Conservation (phyloP, 2,113 vertebrate species). For the Aspiorhynchus laticeps region DNA sequence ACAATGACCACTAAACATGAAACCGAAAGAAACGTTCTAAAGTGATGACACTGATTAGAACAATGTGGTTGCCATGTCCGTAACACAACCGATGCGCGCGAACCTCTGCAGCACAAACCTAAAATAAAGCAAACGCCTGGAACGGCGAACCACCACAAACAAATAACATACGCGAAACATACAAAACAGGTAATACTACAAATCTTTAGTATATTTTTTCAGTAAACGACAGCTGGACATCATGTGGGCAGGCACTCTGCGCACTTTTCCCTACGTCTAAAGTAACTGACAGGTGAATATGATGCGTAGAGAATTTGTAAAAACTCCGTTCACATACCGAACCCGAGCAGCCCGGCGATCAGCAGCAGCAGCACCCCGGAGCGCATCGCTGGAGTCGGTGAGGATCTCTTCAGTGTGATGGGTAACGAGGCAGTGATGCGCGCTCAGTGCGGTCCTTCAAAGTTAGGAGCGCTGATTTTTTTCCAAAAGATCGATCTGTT, state of each 20-base stretch:
- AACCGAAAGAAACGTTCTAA: neutral
- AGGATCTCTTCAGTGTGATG: neutral
- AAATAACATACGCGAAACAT: neutral
- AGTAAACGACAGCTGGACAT: neutral
- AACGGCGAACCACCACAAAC: neutral
- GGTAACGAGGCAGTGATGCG: conserved; percentile 3
- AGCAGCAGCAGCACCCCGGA: conserved; percentile 21
- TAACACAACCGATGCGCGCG: neutral
- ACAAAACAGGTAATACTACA: neutral
- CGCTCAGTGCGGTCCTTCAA: conserved; percentile 32
- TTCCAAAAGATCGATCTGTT: conserved; percentile 10
- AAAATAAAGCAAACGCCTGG: neutral
- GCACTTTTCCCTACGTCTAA: neutral
- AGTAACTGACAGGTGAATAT: conserved; percentile 5
- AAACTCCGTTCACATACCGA: conserved; percentile 44
- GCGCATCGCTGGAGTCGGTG: conserved; percentile 17
- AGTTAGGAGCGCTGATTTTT: conserved; percentile 38
- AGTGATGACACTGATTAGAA: neutral
- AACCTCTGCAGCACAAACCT: neutral
- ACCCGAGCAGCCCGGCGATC: conserved; percentile 16
- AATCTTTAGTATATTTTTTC: neutral
- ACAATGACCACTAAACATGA: neutral
- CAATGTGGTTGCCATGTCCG: neutral
- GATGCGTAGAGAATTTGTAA: neutral
- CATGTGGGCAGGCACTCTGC: neutral